Conservation (phyloP, 1,140 invertebrate genomes). For the Drosophila persimilis region DNA sequence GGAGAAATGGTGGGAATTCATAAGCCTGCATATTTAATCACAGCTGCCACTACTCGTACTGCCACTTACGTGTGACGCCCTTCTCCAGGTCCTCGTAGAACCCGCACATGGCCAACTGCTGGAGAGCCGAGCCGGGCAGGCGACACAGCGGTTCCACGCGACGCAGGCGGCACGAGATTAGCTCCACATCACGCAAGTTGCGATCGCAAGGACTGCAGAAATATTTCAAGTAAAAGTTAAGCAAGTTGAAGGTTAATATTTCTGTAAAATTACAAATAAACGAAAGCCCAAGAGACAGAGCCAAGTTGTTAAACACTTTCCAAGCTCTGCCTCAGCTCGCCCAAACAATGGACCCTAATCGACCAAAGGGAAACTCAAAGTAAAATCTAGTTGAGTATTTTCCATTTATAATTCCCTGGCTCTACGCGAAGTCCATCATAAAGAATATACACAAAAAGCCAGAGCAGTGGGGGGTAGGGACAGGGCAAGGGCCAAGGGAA, state of each 20-base stretch:
- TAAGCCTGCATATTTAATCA: constrained; percentile 43
- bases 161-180: constrained; percentile 86
- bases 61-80: constrained; percentile 89
- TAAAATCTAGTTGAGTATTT: constrained; percentile 37
- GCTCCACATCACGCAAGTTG: constrained; percentile 88
- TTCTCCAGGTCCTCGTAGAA: constrained; percentile 91
- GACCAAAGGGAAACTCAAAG: neutral
- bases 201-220: constrained; percentile 88
- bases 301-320: constrained; percentile 12
- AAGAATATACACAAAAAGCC: constrained; percentile 12
- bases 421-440: constrained; percentile 34
- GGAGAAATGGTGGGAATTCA: neutral
- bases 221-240: constrained; percentile 8
- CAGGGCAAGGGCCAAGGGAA: constrained; percentile 10
- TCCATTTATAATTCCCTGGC: constrained; percentile 55
- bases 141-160: constrained; percentile 87
- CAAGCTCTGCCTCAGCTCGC: neutral
- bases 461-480: constrained; percentile 6
- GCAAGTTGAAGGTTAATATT: neutral
- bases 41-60: constrained; percentile 5
- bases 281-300: constrained; percentile 3
- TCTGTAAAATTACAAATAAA: constrained; percentile 1
- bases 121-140: constrained; percentile 88
- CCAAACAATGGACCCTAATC: constrained; percentile 17
- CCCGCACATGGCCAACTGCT: constrained; percentile 89